Base-by-base conservation (phyloP, 2,888 invertebrate species). In the Euphydryas editha region DNA sequence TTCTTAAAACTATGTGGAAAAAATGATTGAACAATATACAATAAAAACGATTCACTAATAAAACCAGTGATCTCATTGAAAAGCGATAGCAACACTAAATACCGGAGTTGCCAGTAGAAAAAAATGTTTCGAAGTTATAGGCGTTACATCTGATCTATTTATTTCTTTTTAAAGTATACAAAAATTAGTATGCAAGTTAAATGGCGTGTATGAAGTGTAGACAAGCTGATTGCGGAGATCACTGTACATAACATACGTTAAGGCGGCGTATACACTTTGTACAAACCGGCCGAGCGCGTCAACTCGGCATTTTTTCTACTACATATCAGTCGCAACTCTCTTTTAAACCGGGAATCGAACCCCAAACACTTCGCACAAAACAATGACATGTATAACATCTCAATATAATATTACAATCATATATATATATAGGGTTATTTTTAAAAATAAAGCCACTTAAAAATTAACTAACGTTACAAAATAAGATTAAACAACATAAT, bases 401-500 rank as follows among this genome's bases (percentile, higher is more conserved):
- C 90, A 89, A 91, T 91, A 92, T 90, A 90, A 90, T 90, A 51
- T 51, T 51, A 88, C 82, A 82, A 84, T 82, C 85, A 85, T 87
- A 81, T 30, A n/a, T n/a, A 86, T 86, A 87, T 88, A 86, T 85
- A 86, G 80, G 83, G 86, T 89, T 86, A 88, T 54, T 86, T 87
- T 85, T 7, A 82, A 86, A 85, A 89, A 90, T 88, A 90, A 89
- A 92, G 90, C 90, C 87, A 85, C 90, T 90, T 92, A 91, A 90
- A 81, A 91, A 92, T 84, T 90, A 92, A 90, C 90, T 91, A 91
- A 92, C 92, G 85, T 91, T 92, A 92, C 87, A 86, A 91, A 90
- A 92, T 92, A 92, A 91, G 91, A 91, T 92, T 91, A 92, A 90
- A 92, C 89, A 92, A 92, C 92, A 87, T 90, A 90, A 90, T 91